These are phyloP conservation scores for Rallus crepitans DNA, from an alignment of 2,797 vertebrate species.

Conservation along the genomic window DNA sequence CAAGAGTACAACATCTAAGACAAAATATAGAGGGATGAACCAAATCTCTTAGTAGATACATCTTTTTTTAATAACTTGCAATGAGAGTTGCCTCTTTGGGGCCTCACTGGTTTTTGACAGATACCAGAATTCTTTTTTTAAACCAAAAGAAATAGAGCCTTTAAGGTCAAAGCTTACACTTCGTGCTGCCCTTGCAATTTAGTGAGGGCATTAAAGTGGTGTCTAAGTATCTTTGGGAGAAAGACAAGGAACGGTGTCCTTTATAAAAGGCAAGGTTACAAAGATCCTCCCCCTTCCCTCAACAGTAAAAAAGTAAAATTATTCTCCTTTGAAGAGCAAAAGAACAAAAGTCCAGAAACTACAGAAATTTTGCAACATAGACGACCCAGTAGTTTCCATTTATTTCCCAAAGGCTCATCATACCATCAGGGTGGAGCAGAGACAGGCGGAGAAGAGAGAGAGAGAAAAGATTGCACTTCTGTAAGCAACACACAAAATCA, in stretches of 20 bases:
- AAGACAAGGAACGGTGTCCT: not conserved
- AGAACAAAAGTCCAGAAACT: not conserved
- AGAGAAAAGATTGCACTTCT: not conserved
- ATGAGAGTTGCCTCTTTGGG: not conserved
- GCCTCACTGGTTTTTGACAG: not conserved
- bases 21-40: not conserved
- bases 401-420: constrained; percentile 10
- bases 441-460: not conserved
- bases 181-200: not conserved
- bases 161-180: constrained; percentile 33
- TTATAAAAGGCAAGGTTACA: not conserved
- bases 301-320: not conserved
- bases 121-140: not conserved
- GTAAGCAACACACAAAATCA: constrained; percentile 35
- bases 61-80: not conserved
- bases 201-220: not conserved
- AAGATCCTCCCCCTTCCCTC: not conserved
- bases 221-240: not conserved
- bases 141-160: not conserved
- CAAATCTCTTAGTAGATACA: not conserved
- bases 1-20: not conserved
- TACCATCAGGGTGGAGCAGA: not conserved
- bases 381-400: not conserved
- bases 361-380: not conserved
- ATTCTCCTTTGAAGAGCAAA: not conserved